Conservation (phyloP, 2,797 vertebrate species). For the Aselliscus stoliczkanus region DNA sequence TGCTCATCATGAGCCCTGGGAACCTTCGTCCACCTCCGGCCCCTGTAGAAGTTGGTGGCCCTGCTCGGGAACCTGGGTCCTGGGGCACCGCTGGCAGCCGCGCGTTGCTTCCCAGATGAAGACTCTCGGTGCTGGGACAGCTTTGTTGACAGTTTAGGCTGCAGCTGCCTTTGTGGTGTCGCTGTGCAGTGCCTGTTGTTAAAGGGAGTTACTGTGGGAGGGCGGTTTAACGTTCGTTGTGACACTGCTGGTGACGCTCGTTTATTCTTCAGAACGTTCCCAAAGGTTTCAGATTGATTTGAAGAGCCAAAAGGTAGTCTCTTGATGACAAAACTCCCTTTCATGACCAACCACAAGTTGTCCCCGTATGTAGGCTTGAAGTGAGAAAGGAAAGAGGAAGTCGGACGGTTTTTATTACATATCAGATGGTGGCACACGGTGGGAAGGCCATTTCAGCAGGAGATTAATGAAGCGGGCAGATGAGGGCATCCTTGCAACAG, state of each 20-base stretch:
- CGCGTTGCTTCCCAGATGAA: background rate
- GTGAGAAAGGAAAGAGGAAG: background rate
- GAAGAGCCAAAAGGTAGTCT: background rate
- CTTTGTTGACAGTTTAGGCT: too few relatives aligned
- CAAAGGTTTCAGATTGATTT: background rate
- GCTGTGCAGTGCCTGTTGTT: too few relatives aligned
- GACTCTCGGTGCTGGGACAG: background rate
- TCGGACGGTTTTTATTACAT: rapidly evolving
- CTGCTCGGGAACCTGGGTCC: background rate
- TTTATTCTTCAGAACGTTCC: background rate
- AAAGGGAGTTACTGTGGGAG: too few relatives aligned
- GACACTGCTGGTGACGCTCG: background rate
- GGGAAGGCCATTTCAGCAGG: background rate
- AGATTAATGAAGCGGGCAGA: background rate
- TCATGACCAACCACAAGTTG: rapidly evolving
- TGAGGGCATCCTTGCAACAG: too few relatives aligned
- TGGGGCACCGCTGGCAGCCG: background rate
- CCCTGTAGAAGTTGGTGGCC: rapidly evolving
- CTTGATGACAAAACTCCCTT: background rate
- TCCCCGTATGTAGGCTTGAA: background rate
- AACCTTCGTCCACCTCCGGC: rapidly evolving
- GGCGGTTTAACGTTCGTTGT: background rate
- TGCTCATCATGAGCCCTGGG: background rate
- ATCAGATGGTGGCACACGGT: background rate
- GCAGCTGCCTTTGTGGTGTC: too few relatives aligned